Conservation (phyloP, 2,797 vertebrate species). For the Onychomys torridus region DNA sequence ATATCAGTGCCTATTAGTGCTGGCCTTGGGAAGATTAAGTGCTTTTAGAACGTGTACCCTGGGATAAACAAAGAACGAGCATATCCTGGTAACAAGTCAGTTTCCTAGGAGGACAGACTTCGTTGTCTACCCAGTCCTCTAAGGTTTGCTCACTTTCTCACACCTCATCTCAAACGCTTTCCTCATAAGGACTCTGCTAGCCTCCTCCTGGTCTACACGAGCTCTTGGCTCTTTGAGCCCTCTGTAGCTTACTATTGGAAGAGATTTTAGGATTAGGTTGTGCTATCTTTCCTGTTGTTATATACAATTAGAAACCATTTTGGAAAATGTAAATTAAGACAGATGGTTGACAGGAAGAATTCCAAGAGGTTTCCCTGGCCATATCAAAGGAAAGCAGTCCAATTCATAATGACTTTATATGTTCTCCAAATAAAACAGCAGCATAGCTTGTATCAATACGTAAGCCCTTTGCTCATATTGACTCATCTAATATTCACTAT, state of each 20-base stretch:
- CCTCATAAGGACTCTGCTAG: neutral
- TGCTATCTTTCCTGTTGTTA: neutral
- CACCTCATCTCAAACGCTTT: neutral
- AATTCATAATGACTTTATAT: constrained; percentile 27
- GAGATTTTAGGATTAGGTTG: constrained; percentile 24
- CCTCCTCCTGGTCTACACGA: neutral
- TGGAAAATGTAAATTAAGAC: constrained; percentile 35
- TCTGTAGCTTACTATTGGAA: neutral
- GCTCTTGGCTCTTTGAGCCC: neutral
- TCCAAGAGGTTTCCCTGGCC: constrained; percentile 33
- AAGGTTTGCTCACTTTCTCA: neutral
- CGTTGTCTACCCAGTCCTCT: neutral
- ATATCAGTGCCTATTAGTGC: constrained; percentile 69
- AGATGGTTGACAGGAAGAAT: neutral
- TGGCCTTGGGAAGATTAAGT: constrained; percentile 78
- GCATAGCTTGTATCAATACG: neutral
- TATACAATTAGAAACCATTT: constrained; percentile 5
- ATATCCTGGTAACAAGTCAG: constrained; percentile 63
- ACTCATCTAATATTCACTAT: constrained; percentile 4
- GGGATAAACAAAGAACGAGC: constrained; percentile 71
- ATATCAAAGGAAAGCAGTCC: neutral
- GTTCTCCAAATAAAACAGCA: neutral
- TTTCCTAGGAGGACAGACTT: constrained; percentile 56
- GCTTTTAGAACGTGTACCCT: constrained; percentile 73
- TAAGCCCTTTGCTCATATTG: neutral